Base-by-base conservation (phyloP, 2,888 invertebrate genomes). In the Gisinianus flammeolus region DNA sequence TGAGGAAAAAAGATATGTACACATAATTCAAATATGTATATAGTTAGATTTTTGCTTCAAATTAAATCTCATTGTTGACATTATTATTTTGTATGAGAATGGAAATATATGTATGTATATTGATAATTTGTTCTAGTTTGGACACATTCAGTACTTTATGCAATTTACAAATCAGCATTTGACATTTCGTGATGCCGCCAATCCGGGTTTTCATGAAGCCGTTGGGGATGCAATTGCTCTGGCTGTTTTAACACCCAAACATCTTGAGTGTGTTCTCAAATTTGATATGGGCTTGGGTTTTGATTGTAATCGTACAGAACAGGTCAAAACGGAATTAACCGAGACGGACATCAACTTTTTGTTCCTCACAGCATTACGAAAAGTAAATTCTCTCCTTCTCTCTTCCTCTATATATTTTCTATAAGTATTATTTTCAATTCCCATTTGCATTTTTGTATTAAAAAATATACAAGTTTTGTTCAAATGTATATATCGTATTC, bases 111-210 rank as follows among this genome's bases (percentile, higher is more conserved):
- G n/a, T n/a, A n/a, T n/a, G n/a, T n/a, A n/a, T n/a, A n/a, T n/a
- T n/a, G n/a, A n/a, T n/a, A n/a, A n/a, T n/a, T n/a, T n/a, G n/a
- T n/a, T n/a, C n/a, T n/a, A n/a, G n/a, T n/a, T 94, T 92, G 93
- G 93, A 0, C 93, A 93, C 85, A 89, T 94, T 12, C 91, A 93
- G 85, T 94, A 94, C 85, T 93, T 90, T 85, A 85, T 93, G 79
- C 92, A 92, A 82, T 94, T 93, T 85, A 91, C 91, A 85, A n/a
- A n/a, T n/a, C n/a, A n/a, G n/a, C 93, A 94, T 0, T 88, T 90
- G 0, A 86, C 92, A 22, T 94, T 91, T 86, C 91, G 92, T 83
- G 90, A 89, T 26, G 95, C 95, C 54, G 94, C 94, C 0, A 92
- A 94, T 86, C 94, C 94, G 83, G 94, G 94, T 62, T 87, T 87